Evolutionary conservation across 2,113 vertebrate species (phyloP).

Genomic region (Rhinolophus sinicus): DNA sequence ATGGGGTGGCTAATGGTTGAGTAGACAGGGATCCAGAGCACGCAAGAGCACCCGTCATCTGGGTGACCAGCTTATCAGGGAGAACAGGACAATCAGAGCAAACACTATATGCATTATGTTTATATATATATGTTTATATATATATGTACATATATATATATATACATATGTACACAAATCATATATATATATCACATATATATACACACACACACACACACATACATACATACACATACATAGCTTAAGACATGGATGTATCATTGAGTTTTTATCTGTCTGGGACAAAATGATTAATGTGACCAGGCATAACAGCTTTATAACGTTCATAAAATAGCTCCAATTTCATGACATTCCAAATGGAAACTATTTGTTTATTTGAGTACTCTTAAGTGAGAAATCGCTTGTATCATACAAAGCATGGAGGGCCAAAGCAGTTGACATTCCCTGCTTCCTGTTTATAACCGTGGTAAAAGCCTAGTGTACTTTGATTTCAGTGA

Average conservation of each 20-base stretch:
- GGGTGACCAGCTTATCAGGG: neutral
- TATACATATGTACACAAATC: too few species aligned
- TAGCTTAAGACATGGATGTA: neutral
- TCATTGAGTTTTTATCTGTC: neutral
- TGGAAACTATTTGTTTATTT: slow-evolving; percentile 54
- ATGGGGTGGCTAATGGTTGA: neutral
- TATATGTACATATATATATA: too few species aligned
- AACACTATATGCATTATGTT: neutral
- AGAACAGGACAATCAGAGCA: neutral
- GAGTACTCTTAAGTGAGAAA: slow-evolving; percentile 7
- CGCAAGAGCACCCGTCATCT: neutral
- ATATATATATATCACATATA: too few species aligned
- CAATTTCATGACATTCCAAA: slow-evolving; percentile 53
- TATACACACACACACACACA: neutral
- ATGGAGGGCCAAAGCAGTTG: neutral
- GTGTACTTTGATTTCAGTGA: slow-evolving; percentile 9
- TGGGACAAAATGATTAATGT: slow-evolving; percentile 4
- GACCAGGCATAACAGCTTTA: neutral
- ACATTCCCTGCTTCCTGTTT: neutral
- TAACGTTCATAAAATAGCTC: slow-evolving; percentile 45
- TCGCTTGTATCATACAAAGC: slow-evolving; percentile 43
- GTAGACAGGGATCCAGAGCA: neutral
- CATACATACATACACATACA: neutral
- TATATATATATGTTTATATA: neutral
- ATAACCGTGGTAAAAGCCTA: neutral